These are phyloP conservation scores for Catharus ustulatus DNA, from an alignment of 2,797 vertebrate species.

Conservation along the genomic window DNA sequence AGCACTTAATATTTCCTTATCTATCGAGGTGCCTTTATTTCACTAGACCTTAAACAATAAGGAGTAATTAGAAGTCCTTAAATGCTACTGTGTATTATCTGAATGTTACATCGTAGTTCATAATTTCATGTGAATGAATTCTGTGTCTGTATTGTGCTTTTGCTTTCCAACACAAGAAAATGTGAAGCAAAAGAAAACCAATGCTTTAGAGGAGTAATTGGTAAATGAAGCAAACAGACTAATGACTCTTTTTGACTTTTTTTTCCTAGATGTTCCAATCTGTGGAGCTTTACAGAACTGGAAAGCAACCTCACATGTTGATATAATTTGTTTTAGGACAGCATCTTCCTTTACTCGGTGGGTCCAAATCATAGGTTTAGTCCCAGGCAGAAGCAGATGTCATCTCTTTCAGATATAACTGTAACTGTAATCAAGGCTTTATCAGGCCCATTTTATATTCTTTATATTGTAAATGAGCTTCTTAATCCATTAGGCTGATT, in stretches of 20 bases:
- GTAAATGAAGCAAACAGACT: neutral
- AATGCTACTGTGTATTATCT: neutral
- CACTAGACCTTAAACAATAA: neutral
- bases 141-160: neutral
- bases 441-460: neutral
- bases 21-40: neutral
- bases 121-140: neutral
- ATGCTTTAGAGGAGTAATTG: neutral
- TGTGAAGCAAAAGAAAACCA: constrained; percentile 4
- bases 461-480: constrained; percentile 56
- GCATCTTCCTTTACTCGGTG: neutral
- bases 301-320: neutral
- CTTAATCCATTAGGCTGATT: constrained; percentile 56
- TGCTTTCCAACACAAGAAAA: neutral
- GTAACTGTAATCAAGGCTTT: constrained; percentile 38
- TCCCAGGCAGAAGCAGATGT: constrained; percentile 24
- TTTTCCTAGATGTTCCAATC: neutral
- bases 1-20: neutral
- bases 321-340: neutral
- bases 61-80: neutral
- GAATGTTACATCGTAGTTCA: neutral
- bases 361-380: neutral
- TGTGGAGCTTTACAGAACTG: neutral
- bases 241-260: neutral
- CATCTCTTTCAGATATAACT: neutral